These are phyloP conservation scores for Scytalopus superciliaris DNA, from an alignment of 2,113 vertebrate genomes.

Conservation along the genomic window DNA sequence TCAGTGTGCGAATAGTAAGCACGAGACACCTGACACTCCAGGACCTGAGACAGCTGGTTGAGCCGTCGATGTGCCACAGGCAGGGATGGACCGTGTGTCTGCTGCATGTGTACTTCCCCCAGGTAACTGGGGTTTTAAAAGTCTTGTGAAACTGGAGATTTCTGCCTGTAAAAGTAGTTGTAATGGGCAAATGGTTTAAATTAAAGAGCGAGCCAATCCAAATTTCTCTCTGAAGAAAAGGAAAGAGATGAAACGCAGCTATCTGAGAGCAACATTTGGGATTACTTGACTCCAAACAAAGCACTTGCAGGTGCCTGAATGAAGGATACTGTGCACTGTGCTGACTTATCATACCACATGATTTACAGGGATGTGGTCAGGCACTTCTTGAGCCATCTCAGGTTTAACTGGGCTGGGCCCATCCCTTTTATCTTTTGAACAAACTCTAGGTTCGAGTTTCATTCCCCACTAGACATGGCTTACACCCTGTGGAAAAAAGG, in stretches of 20 bases:
- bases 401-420: constrained; percentile 29
- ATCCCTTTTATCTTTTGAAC: constrained; percentile 52
- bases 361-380: constrained; percentile 50
- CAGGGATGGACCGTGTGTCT: not conserved
- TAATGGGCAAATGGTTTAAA: constrained; percentile 47
- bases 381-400: constrained; percentile 34
- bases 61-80: rapidly evolving
- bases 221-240: not conserved
- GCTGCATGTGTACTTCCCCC: not conserved
- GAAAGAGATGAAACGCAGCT: not conserved
- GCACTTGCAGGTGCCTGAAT: constrained; percentile 36
- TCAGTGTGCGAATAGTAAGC: not conserved
- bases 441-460: not conserved
- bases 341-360: constrained; percentile 11
- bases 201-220: constrained; percentile 37
- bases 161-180: constrained; percentile 19
- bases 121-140: not conserved
- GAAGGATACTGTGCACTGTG: not conserved
- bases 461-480: constrained; percentile 5
- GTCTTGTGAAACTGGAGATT: not conserved
- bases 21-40: not conserved
- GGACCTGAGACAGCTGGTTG: not conserved
- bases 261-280: not conserved
- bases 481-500: constrained; percentile 37
- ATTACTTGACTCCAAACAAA: constrained; percentile 33